A percentile compares a stretch with the other conserved stretches of the same genome.
Evolutionary conservation across 2,888 invertebrate genomes (phyloP).

Genomic region (Dynastes tityus): DNA sequence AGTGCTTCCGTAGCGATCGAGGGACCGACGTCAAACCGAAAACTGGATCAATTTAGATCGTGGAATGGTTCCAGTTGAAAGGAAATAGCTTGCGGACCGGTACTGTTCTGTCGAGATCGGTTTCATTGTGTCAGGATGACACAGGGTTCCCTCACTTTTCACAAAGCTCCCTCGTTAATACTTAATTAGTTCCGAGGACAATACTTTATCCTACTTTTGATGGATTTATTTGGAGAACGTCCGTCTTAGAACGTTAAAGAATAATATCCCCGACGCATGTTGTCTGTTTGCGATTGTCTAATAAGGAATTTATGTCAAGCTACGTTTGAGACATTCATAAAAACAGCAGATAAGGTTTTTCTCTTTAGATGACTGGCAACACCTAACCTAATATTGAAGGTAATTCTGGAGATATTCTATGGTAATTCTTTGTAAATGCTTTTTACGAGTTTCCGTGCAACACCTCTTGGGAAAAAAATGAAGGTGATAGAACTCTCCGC

Average conservation of each 20-base stretch:
- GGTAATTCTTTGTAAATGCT: too few relatives aligned
- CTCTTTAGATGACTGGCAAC: too few relatives aligned
- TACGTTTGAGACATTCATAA: too few relatives aligned
- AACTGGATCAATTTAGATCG: conserved; percentile 42
- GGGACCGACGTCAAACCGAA: conserved; percentile 40
- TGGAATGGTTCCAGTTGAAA: conserved; percentile 29
- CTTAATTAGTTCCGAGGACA: conserved; percentile 36
- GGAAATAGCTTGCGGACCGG: conserved; percentile 21
- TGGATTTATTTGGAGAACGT: conserved; percentile 15
- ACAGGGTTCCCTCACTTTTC: conserved; percentile 8
- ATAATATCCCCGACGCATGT: not conserved
- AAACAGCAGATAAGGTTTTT: too few relatives aligned
- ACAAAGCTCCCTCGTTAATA: conserved; percentile 24
- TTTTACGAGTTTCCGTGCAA: too few relatives aligned
- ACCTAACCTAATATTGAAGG: too few relatives aligned
- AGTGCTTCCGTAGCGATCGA: conserved; percentile 19
- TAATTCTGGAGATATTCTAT: too few relatives aligned
- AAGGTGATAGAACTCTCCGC: too few relatives aligned
- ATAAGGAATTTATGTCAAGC: too few relatives aligned
- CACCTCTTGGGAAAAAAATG: too few relatives aligned
- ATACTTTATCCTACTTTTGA: conserved; percentile 28
- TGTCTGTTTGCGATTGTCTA: too few relatives aligned
- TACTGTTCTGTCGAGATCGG: conserved; percentile 20
- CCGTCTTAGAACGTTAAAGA: not conserved
- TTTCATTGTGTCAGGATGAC: conserved; percentile 31